Evolutionary conservation across 2,113 vertebrate genomes (phyloP).

Genomic region (Pluvialis apricaria): DNA sequence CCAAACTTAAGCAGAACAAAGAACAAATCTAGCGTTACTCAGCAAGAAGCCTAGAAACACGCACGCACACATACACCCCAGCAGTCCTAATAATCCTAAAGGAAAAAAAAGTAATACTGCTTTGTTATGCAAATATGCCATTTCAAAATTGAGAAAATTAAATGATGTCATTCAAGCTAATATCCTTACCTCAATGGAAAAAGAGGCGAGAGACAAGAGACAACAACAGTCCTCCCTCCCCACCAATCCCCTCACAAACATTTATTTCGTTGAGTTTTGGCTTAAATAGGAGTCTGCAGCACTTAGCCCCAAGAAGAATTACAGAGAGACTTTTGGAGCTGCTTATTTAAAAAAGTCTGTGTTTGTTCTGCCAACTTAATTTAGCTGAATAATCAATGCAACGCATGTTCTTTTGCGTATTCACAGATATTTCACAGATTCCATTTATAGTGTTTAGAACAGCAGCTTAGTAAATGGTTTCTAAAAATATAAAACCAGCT

Average conservation of each 20-base stretch:
- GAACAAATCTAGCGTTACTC: conserved; percentile 33
- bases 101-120: not conserved
- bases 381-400: not conserved
- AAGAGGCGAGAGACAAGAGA: not conserved
- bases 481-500: not conserved
- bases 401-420: not conserved
- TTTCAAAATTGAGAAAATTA: conserved; percentile 39
- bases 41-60: conserved; percentile 12
- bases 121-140: conserved; percentile 38
- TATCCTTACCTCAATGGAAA: conserved; percentile 22
- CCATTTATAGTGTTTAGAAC: not conserved
- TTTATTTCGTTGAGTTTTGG: not conserved
- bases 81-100: conserved; percentile 11
- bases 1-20: conserved; percentile 43
- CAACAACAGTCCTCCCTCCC: not conserved
- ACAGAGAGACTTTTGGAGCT: not conserved
- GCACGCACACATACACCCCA: not conserved
- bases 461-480: not conserved
- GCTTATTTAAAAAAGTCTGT: not conserved
- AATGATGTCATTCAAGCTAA: conserved; percentile 48
- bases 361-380: not conserved
- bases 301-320: not conserved
- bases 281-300: not conserved
- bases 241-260: not conserved
- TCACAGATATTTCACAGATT: not conserved